Base-by-base conservation (phyloP, 2,113 vertebrate species). In the Limanda limanda region DNA sequence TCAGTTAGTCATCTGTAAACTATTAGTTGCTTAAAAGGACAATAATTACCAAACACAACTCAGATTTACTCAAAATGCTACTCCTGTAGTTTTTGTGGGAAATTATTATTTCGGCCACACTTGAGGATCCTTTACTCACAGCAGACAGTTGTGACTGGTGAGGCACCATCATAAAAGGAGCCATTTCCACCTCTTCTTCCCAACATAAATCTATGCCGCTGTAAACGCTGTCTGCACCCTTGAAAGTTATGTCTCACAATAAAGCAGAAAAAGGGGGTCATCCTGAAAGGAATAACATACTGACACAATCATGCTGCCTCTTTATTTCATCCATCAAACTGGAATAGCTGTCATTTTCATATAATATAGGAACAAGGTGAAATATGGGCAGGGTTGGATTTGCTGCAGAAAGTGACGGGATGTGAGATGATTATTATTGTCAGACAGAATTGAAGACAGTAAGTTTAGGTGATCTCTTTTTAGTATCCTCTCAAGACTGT, bases 241-340 rank as follows among this genome's bases (percentile, higher is more conserved):
- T 45, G 25, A 71, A 76, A 66, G 66, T 82, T 80, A 76, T 64
- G 64, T 55, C 56, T 25, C 42, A 13, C 17, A 4, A 79, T 71
- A 75, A 82, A 74, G 27, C 54, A 60, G 56, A 68, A 74, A 77
- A 78, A 60, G 42, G 51, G 17, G 42, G 65, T 51, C n/a, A 31
- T 77, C 47, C 66, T 18, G 37, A 57, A 68, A 68, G 27, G 40
- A 79, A 76, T 71, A 83, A 81, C 62, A 73, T 68, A 72, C 47
- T 52, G 81, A 74, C 60, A 79, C 52, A 80, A 78, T 74, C 47
- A 71, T 9, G 12, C 6, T 4, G 51, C 9, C 21, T 76, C 79
- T 86, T 82, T 81, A 77, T 86, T 79, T 66, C 68, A 68, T 82
- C 75, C 56, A 81, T 86, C 56, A 83, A 82, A 71, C 23, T 52